Evolutionary conservation across 1,140 invertebrate species (phyloP).

Genomic region (Drosophila bipectinata): DNA sequence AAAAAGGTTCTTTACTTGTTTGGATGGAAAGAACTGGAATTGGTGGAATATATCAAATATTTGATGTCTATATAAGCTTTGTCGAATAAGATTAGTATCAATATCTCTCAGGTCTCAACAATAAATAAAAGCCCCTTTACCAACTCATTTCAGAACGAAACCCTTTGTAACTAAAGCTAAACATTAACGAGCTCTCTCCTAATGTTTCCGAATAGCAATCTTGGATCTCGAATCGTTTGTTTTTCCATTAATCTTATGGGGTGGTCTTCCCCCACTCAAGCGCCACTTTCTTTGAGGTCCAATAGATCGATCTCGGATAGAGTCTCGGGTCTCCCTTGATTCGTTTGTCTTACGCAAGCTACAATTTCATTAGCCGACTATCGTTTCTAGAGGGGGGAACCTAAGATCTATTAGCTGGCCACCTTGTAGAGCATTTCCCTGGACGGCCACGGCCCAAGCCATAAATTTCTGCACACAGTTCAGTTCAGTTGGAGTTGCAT

Average conservation of each 20-base stretch:
- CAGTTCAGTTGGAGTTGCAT: constrained; percentile 28
- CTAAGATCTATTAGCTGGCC: constrained; percentile 34
- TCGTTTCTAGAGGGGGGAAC: constrained; percentile 39
- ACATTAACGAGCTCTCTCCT: neutral
- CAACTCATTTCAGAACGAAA: neutral
- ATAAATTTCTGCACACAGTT: constrained; percentile 63
- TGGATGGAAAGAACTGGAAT: neutral
- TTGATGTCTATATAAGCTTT: no score
- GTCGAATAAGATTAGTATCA: no score
- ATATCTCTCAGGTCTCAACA: no score
- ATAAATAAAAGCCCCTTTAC: neutral
- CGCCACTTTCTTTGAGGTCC: constrained; percentile 30
- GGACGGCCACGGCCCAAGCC: constrained; percentile 53
- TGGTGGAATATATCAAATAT: no score
- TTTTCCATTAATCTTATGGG: constrained; percentile 32
- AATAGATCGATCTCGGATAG: constrained; percentile 31
- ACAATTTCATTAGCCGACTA: constrained; percentile 26
- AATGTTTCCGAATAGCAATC: constrained; percentile 23
- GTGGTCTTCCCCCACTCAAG: constrained; percentile 21
- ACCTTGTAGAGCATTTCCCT: constrained; percentile 61
- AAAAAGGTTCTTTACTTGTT: neutral
- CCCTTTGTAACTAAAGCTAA: neutral
- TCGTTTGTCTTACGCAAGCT: constrained; percentile 43
- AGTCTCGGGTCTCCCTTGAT: neutral
- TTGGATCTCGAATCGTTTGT: constrained; percentile 13